Base-by-base conservation (phyloP, 1,140 invertebrate genomes). In the Penaeus japonicus region DNA sequence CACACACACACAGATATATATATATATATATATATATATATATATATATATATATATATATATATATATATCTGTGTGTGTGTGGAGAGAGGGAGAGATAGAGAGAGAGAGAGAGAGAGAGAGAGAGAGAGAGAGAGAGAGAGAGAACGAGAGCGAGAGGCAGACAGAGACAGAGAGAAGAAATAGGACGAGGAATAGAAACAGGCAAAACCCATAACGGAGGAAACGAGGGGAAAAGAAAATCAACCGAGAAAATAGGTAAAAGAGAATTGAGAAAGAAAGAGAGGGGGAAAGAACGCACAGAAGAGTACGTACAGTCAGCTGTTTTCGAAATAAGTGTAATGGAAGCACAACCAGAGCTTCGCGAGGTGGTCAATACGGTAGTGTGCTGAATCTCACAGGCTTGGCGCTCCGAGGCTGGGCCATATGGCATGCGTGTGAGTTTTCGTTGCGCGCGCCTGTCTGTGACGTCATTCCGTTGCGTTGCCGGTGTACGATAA, bases 311-410 rank as follows among this genome's bases (percentile, higher is more conserved):
- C n/a, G n/a, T n/a, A n/a, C n/a, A n/a, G n/a, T n/a, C n/a, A n/a
- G n/a, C n/a, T 12, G n/a, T 75, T 15, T 30, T 73, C 5, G 47
- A 59, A 79, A 79, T 53, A 65, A 79, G 27, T 79, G 84, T 80
- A 39, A 84, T 84, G 65, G 83, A 57, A 47, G 78, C 20, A 32
- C 75, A 39, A 54, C n/a, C n/a, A 73, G 32, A 24, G n/a, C 32
- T 15, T n/a, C n/a, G 39, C 75, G 65, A 85, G 77, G 77, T 87
- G 85, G 78, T 87, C 85, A 81, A 87, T 87, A 87, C 85, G 39
- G 62, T 57, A 62, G 47, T 39, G 70, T 32, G 70, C 85, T 87
- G 55, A 87, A 12, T 47, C 85, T 87, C 85, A 81, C 85, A 32
- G 39, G n/a, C 35, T 70, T 87, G 57, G 73, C 35, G 20, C n/a